A percentile compares a stretch with the other conserved stretches of the same genome.
Evolutionary conservation across 2,888 invertebrate species (phyloP).

Genomic region (Margaritifera margaritifera): DNA sequence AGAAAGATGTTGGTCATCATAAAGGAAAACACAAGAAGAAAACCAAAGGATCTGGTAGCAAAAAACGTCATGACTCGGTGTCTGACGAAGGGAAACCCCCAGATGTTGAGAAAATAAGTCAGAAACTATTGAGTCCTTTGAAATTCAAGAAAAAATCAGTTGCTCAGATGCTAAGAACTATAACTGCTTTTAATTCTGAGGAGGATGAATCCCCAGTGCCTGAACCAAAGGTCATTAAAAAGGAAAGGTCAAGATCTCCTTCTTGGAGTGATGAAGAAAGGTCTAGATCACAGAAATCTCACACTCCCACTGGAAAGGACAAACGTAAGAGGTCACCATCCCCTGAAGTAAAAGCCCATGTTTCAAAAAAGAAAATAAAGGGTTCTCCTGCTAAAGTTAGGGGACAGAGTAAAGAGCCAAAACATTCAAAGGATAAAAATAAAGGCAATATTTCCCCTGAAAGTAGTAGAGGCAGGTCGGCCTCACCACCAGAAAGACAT

Average conservation of each 20-base stretch:
- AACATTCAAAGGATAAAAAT: conserved; percentile 36
- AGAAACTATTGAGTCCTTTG: conserved; percentile 35
- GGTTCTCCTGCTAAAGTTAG: conserved; percentile 30
- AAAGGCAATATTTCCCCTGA: conserved; percentile 30
- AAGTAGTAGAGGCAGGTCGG: conserved; percentile 30
- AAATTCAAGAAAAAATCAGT: conserved; percentile 38
- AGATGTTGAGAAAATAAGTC: conserved; percentile 25
- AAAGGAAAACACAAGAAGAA: conserved; percentile 57
- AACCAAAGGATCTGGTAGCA: conserved; percentile 42
- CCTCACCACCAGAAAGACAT: conserved; percentile 12
- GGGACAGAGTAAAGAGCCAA: conserved; percentile 25
- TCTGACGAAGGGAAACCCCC: conserved; percentile 29
- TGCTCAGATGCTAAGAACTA: conserved; percentile 26
- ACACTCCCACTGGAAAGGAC: conserved; percentile 2
- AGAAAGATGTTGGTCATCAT: conserved; percentile 29
- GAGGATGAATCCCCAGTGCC: conserved; percentile 22
- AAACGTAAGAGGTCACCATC: conserved; percentile 29
- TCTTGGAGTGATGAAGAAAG: conserved; percentile 16
- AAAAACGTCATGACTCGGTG: conserved; percentile 32
- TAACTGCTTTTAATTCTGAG: conserved; percentile 36
- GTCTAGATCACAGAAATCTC: conserved; percentile 30
- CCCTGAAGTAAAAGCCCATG: conserved; percentile 28
- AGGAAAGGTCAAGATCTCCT: conserved; percentile 27
- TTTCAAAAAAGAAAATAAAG: conserved; percentile 15
- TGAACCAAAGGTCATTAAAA: conserved; percentile 16